Evolutionary conservation across 2,888 invertebrate species (phyloP).

Genomic region (Cantharis lateralis): DNA sequence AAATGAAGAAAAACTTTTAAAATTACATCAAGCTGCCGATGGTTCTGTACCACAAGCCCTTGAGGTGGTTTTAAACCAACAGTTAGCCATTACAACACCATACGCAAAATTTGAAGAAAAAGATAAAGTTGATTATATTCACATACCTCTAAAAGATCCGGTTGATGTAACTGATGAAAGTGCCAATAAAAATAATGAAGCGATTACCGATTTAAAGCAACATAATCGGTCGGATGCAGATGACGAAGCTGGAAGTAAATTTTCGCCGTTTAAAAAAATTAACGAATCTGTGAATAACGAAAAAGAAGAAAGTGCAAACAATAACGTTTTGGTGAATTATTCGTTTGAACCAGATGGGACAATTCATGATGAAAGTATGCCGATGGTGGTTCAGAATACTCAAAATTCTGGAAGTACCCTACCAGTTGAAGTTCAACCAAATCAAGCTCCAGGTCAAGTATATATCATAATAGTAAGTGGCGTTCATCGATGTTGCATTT

Average conservation of each 20-base stretch:
- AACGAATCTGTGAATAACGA: not conserved
- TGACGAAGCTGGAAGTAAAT: not conserved
- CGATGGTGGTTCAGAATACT: slow-evolving; percentile 18
- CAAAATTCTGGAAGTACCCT: slow-evolving; percentile 29
- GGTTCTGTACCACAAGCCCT: slow-evolving; percentile 9
- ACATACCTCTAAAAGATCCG: slow-evolving; percentile 24
- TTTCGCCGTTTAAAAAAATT: not conserved
- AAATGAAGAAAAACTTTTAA: not conserved
- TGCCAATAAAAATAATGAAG: not conserved
- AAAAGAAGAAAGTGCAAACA: not conserved
- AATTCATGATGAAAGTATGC: slow-evolving; percentile 1
- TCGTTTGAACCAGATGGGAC: not conserved
- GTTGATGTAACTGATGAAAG: not conserved
- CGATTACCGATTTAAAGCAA: not conserved
- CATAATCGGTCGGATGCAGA: not conserved
- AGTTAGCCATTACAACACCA: slow-evolving; percentile 19
- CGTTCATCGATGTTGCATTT: slow-evolving; percentile 39
- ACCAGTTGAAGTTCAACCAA: slow-evolving; percentile 41
- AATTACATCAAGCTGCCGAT: not conserved
- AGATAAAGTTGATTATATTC: slow-evolving; percentile 16
- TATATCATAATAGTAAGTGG: slow-evolving; percentile 58
- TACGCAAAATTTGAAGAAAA: not conserved
- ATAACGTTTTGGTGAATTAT: not conserved
- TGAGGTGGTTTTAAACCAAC: slow-evolving; percentile 12
- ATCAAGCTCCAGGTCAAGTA: slow-evolving; percentile 56